Base-by-base conservation (phyloP, 53 echinoderm and acorn worm genomes). In the Temnopleurus reevesii region DNA sequence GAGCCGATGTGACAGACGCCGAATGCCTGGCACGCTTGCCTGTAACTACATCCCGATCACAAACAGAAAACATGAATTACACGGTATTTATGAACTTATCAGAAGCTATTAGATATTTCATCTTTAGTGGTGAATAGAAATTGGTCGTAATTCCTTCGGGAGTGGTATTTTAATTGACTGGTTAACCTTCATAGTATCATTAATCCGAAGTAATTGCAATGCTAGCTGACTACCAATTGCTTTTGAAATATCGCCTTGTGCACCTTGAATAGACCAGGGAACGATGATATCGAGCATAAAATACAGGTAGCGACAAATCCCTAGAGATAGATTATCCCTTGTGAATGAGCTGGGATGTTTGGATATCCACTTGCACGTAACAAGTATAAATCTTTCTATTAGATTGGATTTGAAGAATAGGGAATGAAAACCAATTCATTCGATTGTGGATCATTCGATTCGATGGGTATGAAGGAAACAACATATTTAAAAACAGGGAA, bases 131-230 rank as follows among this genome's bases (percentile, higher is more conserved):
- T 41, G 63, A 63, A 17, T 10, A 17, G 8, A 58, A 58, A 58
- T 24, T 58, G 4, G 15, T 38, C 41, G 36, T 41, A 8, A 71
- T 71, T 38, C 21, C 36, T 66, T 10, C 15, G 41, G n/a, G 18
- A n/a, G 36, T 38, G 41, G 19, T 5, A 66, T 38, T 17, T 38
- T 66, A 71, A 71, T 71, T 71, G 71, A 71, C n/a, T 71, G n/a
- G 23, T 41, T 71, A 71, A 71, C 71, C 71, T 71, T 71, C 43
- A 71, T 41, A 71, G 21, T 38, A 71, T 36, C 28, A 71, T 71
- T 38, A 71, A 71, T 36, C 71, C 71, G 36, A 71, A 71, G 71
- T 71, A 71, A 71, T 71, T 71, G 41, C 41, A 36, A 71, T 41
- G 38, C 71, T 41, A 71, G 36, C n/a, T 71, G 71, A 41, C 71